Evolutionary conservation across 2,113 vertebrate genomes (phyloP).

Genomic region (Coturnix japonica): DNA sequence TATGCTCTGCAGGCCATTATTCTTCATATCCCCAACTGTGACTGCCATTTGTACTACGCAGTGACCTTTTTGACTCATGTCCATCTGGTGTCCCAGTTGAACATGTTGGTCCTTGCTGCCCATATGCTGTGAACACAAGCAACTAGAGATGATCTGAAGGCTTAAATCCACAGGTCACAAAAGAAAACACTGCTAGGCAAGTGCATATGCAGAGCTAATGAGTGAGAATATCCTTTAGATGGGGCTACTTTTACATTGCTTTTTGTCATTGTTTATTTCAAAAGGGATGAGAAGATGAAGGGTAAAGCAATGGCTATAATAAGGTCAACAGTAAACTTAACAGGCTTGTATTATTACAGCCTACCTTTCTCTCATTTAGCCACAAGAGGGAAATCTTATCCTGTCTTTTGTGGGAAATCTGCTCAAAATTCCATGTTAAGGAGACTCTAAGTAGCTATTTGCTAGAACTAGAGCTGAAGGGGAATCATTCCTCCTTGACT

Average conservation of each 20-base stretch:
- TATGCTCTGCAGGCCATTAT: rapidly evolving
- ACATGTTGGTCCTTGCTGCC: not conserved
- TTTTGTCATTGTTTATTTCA: not conserved
- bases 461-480: not conserved
- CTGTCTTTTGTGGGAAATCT: not conserved
- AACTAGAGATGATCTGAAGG: not conserved
- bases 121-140: not conserved
- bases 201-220: not conserved
- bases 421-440: not conserved
- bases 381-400: constrained; percentile 1
- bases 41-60: not conserved
- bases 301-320: not conserved
- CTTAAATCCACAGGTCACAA: not conserved
- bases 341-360: not conserved
- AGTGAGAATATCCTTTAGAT: not conserved
- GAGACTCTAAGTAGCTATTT: not conserved
- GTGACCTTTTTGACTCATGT: not conserved
- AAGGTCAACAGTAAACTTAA: not conserved
- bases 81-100: not conserved
- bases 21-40: not conserved
- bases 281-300: not conserved
- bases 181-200: not conserved
- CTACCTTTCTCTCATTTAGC: not conserved
- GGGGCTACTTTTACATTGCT: not conserved
- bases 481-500: not conserved